phyloP scores from a whole-genome alignment of 2,888 invertebrate genomes.

The Melipona beecheii region DNA sequence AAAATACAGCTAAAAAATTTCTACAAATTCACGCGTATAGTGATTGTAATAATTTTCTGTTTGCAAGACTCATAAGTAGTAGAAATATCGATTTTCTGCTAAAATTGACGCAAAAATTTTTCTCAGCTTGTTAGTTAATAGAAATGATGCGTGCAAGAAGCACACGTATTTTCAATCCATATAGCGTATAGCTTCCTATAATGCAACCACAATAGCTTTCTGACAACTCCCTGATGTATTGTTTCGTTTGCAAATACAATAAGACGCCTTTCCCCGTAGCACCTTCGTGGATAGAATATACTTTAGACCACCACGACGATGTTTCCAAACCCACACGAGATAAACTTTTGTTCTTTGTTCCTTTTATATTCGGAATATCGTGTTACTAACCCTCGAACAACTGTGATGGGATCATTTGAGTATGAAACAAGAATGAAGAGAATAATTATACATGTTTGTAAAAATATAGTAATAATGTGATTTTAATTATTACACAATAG shows the following conservation, averaged over 20 bases:
- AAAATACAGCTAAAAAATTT: no score
- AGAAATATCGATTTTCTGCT: not conserved
- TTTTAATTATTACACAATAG: no score
- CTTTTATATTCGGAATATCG: not conserved
- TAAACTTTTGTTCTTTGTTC: not conserved
- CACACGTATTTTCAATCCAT: not conserved
- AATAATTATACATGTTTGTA: no score
- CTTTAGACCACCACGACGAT: conserved; percentile 39
- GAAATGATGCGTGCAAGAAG: not conserved
- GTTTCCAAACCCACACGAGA: conserved; percentile 16
- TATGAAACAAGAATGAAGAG: no score
- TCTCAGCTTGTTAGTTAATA: not conserved
- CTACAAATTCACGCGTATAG: no score
- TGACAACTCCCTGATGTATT: conserved; percentile 32
- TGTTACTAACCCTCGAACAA: not conserved
- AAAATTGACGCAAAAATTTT: not conserved
- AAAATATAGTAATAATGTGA: no score
- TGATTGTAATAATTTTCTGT: not conserved
- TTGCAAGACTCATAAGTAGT: not conserved
- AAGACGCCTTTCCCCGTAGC: conserved; percentile 27
- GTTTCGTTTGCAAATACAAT: conserved; percentile 55
- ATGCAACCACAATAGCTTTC: conserved; percentile 6
- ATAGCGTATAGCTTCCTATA: conserved; percentile 10
- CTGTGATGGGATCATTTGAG: no score
- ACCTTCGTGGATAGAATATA: conserved; percentile 53